These are phyloP conservation scores for Emydoidea blandingii DNA, from an alignment of 2,797 vertebrate species.

Conservation along the genomic window DNA sequence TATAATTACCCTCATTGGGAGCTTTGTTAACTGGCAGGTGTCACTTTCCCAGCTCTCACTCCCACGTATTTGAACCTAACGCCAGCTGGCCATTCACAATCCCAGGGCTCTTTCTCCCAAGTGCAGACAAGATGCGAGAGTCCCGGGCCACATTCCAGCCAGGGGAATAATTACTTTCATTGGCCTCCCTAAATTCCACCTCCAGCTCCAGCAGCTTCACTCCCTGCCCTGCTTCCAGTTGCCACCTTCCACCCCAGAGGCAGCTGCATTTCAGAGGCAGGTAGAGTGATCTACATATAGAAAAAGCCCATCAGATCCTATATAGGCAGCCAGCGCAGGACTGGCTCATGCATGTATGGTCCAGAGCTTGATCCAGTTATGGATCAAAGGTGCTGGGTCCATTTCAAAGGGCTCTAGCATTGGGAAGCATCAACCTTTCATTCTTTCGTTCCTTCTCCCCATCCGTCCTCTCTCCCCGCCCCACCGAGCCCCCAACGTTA, in stretches of 20 bases:
- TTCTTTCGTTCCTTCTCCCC: too few relatives aligned
- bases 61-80: not conserved
- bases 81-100: not conserved
- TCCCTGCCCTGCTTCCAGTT: not conserved
- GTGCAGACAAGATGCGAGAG: not conserved
- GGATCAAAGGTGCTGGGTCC: not conserved
- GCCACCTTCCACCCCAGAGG: not conserved
- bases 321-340: not conserved
- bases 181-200: not conserved
- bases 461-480: not conserved
- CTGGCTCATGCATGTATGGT: not conserved
- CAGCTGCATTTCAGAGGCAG: not conserved
- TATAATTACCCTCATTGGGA: not conserved
- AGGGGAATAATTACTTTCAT: not conserved
- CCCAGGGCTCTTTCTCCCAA: not conserved
- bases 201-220: not conserved
- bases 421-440: too few relatives aligned
- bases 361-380: not conserved
- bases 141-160: not conserved
- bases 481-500: constrained; percentile 57
- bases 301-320: not conserved
- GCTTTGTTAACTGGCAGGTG: not conserved
- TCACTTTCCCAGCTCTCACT: not conserved
- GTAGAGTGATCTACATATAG: not conserved
- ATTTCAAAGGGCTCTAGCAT: not conserved